These are phyloP conservation scores for Drosophila leontia DNA, from an alignment of 1,140 invertebrate genomes.

Conservation along the genomic window DNA sequence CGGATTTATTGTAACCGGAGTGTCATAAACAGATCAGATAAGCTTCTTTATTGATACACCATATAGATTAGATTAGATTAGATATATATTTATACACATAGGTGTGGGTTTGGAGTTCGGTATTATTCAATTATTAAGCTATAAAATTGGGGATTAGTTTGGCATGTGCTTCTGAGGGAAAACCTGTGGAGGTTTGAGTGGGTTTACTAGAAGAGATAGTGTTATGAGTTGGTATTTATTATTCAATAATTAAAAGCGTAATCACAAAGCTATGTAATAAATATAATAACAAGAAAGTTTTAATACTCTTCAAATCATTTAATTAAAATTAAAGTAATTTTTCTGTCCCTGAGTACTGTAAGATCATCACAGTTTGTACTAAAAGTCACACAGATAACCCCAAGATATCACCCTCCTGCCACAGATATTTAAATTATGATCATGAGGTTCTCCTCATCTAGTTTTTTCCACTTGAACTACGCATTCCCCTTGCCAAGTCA, in stretches of 20 bases:
- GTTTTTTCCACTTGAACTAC: constrained; percentile 17
- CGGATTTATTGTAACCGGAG: constrained; percentile 29
- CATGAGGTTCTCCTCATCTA: not conserved
- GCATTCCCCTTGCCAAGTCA: constrained; percentile 10
- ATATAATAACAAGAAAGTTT: too few relatives aligned
- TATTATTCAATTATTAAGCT: constrained; percentile 41
- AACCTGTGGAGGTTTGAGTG: not conserved
- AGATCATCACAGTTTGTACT: not conserved
- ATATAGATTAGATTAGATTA: constrained; percentile 42
- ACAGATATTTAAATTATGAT: constrained; percentile 12
- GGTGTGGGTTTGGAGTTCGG: not conserved
- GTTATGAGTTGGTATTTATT: not conserved
- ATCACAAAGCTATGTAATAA: not conserved
- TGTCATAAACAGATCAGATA: constrained; percentile 47
- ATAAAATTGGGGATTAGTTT: constrained; percentile 26
- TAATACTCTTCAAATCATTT: too few relatives aligned
- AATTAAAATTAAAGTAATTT: too few relatives aligned
- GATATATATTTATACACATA: not conserved
- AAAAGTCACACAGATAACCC: not conserved
- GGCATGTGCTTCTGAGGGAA: constrained; percentile 27
- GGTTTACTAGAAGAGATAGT: too few relatives aligned
- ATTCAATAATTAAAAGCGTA: not conserved
- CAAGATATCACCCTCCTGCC: not conserved
- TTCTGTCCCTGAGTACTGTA: not conserved
- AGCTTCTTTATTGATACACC: constrained; percentile 26